These are phyloP conservation scores for Arenaria interpres DNA, from an alignment of 2,113 vertebrate genomes.

Conservation along the genomic window DNA sequence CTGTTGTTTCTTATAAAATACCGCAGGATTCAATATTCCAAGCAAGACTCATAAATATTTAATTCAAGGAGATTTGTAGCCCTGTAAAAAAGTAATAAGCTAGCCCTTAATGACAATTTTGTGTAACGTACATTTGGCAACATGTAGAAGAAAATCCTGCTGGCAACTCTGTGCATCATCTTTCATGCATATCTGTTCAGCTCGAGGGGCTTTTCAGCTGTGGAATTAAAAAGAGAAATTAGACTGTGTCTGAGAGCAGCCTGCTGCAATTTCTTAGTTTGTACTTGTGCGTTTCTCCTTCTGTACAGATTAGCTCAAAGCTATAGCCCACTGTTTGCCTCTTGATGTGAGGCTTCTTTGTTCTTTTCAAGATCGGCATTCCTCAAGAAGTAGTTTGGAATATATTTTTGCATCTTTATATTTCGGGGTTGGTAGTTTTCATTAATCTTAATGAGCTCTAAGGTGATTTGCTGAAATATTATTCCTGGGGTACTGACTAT, in stretches of 20 bases:
- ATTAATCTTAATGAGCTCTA: not conserved
- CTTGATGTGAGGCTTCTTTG: not conserved
- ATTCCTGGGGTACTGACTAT: not conserved
- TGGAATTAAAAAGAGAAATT: conserved; percentile 46
- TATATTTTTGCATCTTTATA: not conserved
- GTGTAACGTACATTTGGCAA: conserved; percentile 12
- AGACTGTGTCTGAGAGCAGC: not conserved
- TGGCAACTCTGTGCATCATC: conserved; percentile 11
- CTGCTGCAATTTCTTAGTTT: conserved; percentile 1
- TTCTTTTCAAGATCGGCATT: not conserved
- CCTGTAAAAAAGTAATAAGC: conserved; percentile 51
- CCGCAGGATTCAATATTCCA: conserved; percentile 52
- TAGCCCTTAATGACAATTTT: conserved; percentile 50
- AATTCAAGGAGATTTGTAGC: conserved; percentile 46
- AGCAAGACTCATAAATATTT: conserved; percentile 64
- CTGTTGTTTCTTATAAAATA: conserved; percentile 51
- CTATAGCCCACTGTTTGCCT: not conserved
- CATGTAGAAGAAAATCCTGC: conserved; percentile 4
- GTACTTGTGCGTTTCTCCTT: not conserved
- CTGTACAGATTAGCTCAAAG: not conserved
- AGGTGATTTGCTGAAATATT: not conserved
- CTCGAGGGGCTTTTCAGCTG: conserved; percentile 45
- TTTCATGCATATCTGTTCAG: conserved; percentile 53
- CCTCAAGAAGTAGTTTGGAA: not conserved
- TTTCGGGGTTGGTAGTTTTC: not conserved